Evolutionary conservation across 2,888 invertebrate genomes (phyloP).

Genomic region (Melipona bicolor): DNA sequence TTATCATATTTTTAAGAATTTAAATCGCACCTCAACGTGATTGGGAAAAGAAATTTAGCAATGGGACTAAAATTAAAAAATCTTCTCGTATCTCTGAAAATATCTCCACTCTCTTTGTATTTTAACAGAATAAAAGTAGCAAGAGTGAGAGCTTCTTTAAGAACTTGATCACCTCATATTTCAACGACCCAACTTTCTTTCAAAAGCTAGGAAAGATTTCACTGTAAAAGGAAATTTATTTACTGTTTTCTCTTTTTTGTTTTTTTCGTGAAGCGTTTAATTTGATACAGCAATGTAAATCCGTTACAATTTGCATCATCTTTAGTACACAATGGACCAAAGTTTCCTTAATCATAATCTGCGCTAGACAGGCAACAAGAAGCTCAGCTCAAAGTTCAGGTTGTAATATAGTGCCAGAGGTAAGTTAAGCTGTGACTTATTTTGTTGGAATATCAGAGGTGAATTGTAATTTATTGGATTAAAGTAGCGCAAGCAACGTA

Average conservation of each 20-base stretch:
- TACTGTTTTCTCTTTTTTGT: no score
- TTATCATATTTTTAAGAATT: not conserved
- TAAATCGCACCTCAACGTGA: not conserved
- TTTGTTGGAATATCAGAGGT: not conserved
- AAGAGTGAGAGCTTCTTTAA: no score
- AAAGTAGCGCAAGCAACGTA: not conserved
- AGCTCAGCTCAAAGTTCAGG: not conserved
- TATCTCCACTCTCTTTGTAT: no score
- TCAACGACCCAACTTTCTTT: no score
- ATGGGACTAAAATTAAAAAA: not conserved
- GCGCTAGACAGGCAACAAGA: not conserved
- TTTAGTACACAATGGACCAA: not conserved
- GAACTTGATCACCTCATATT: no score
- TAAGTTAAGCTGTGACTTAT: not conserved
- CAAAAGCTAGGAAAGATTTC: no score
- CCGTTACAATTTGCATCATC: not conserved
- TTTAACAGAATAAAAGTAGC: no score
- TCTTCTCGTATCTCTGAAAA: not conserved
- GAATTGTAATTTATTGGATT: not conserved
- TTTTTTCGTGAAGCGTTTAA: no score
- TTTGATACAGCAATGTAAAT: not conserved
- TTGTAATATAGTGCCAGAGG: not conserved
- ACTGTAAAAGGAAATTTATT: no score
- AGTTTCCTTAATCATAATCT: slow-evolving; percentile 9
- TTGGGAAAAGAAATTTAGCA: not conserved